Evolutionary conservation across 2,113 vertebrate species (phyloP).

Genomic region (Stomatorhinus ivindoensis): DNA sequence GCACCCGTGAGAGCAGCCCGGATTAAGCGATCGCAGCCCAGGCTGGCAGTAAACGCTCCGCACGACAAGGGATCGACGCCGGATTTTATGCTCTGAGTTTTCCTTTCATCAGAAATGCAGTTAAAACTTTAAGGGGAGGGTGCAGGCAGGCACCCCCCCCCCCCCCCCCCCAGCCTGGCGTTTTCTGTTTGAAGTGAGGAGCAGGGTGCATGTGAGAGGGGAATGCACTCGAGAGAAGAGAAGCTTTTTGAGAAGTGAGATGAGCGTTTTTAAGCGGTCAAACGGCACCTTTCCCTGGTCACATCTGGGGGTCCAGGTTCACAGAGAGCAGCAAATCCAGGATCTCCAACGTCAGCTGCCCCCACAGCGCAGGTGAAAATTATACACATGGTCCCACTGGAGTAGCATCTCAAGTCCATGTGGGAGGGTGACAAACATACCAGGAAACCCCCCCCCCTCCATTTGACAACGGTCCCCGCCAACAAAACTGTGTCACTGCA

Average conservation of each 20-base stretch:
- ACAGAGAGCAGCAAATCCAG: neutral
- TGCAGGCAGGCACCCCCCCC: neutral
- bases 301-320: neutral
- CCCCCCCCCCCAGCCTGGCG: neutral
- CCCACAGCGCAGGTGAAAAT: neutral
- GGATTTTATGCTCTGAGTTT: neutral
- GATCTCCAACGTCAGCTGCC: neutral
- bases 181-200: constrained; percentile 3
- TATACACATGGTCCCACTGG: neutral
- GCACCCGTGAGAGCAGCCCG: neutral
- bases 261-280: neutral
- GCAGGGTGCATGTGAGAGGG: neutral
- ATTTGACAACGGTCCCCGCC: neutral
- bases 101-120: neutral
- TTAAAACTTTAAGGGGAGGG: constrained; percentile 1
- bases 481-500: neutral
- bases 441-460: neutral
- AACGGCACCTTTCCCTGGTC: neutral
- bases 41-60: neutral
- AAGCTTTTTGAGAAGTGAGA: neutral
- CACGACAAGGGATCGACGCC: neutral
- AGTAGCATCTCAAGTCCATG: neutral
- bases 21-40: neutral
- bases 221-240: neutral
- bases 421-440: neutral